A percentile compares a stretch with the other conserved stretches of the same genome.
These are phyloP conservation scores for Sminthopsis crassicaudata DNA, from an alignment of 2,113 vertebrate genomes.

Conservation along the genomic window DNA sequence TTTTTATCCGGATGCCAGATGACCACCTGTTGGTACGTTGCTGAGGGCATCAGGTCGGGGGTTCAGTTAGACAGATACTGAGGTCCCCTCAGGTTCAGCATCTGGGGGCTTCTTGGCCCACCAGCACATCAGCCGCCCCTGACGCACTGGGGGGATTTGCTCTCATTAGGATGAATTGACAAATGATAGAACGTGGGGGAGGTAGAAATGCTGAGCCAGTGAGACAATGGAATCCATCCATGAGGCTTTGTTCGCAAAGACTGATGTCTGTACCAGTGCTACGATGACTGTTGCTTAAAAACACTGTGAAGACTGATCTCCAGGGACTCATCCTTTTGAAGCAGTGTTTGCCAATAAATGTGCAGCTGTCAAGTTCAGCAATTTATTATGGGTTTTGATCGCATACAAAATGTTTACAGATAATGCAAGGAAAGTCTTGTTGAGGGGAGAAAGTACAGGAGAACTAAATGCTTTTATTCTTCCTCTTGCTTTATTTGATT, in stretches of 20 bases:
- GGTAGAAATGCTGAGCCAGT: background rate
- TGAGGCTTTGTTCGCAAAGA: slow-evolving; percentile 27
- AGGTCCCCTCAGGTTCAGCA: background rate
- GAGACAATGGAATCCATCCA: slow-evolving; percentile 54
- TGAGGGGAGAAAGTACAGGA: background rate
- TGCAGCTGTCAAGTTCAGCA: slow-evolving; percentile 56
- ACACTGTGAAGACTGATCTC: slow-evolving; percentile 57
- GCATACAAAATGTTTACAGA: slow-evolving; percentile 52
- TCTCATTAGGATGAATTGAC: slow-evolving; percentile 39
- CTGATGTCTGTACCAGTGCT: slow-evolving; percentile 51
- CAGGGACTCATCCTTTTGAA: slow-evolving; percentile 62
- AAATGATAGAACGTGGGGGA: slow-evolving; percentile 23
- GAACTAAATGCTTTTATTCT: slow-evolving; percentile 11
- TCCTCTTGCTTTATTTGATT: slow-evolving; percentile 26
- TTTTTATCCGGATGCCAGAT: background rate
- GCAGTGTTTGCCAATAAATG: slow-evolving; percentile 62
- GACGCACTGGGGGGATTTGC: background rate
- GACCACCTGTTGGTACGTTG: background rate
- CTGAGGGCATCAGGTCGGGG: background rate
- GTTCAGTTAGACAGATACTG: background rate
- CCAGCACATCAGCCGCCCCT: slow-evolving; percentile 30
- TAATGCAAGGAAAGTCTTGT: slow-evolving; percentile 9
- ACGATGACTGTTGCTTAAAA: slow-evolving; percentile 58
- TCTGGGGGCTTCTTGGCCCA: background rate
- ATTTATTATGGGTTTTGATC: slow-evolving; percentile 66